Evolutionary conservation across 2,888 invertebrate genomes (phyloP).

Genomic region (Chaetogeoica ovagalla): DNA sequence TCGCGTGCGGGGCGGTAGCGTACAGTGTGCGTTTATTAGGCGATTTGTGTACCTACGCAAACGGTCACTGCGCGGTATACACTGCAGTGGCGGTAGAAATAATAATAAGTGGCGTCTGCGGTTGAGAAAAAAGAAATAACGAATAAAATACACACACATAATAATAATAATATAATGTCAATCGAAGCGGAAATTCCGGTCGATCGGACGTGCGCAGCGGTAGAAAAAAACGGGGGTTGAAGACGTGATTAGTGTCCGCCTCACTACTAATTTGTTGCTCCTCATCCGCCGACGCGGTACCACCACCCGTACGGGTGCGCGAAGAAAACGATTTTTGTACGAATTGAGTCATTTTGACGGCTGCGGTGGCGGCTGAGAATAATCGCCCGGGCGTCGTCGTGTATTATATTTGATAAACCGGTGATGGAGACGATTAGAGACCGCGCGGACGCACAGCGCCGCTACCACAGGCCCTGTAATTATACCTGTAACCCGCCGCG

Average conservation of each 20-base stretch:
- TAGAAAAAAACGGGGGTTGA: constrained; percentile 13
- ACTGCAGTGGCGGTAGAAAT: not conserved
- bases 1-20: not conserved
- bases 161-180: not conserved
- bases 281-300: too few species aligned
- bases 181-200: constrained; percentile 17
- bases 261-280: too few species aligned
- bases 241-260: constrained; percentile 38
- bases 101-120: constrained; percentile 6
- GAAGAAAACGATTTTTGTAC: constrained; percentile 25
- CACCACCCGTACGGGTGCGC: too few species aligned
- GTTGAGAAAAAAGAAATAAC: not conserved
- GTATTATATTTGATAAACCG: too few species aligned
- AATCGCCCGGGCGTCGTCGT: not conserved
- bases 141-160: constrained; percentile 9
- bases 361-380: not conserved
- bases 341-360: constrained; percentile 51
- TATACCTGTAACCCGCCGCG: constrained; percentile 31
- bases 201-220: not conserved
- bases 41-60: not conserved
- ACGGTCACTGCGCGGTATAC: not conserved
- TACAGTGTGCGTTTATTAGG: not conserved
- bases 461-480: constrained; percentile 49
- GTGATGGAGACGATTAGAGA: constrained; percentile 41
- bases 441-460: constrained; percentile 16